A percentile compares a stretch with the other conserved stretches of the same genome.
These are phyloP conservation scores for Lasioglossum morio DNA, from an alignment of 2,888 invertebrate species.

Conservation along the genomic window DNA sequence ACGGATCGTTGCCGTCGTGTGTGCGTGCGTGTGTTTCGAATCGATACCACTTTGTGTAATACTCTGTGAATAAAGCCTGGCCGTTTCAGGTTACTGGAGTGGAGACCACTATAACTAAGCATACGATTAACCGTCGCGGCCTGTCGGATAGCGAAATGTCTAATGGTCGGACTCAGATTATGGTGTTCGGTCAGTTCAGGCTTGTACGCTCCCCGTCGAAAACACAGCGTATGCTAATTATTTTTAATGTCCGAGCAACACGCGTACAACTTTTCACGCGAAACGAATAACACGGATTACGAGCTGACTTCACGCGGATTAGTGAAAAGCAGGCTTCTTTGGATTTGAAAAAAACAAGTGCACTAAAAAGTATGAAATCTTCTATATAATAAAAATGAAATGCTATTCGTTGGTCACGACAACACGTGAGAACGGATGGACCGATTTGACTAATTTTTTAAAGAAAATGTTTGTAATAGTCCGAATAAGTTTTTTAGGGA, in stretches of 20 bases:
- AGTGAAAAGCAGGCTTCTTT: background rate
- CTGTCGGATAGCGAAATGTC: background rate
- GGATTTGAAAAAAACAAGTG: too few relatives aligned
- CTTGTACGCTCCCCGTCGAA: background rate
- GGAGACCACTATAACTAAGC: slow-evolving; percentile 18
- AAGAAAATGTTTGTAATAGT: too few relatives aligned
- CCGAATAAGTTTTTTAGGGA: too few relatives aligned
- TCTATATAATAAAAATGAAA: too few relatives aligned
- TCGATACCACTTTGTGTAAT: slow-evolving; percentile 57
- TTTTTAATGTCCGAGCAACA: background rate
- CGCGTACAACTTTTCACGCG: background rate
- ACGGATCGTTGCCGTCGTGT: background rate
- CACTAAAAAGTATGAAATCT: too few relatives aligned
- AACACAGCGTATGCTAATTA: background rate
- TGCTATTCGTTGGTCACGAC: too few relatives aligned
- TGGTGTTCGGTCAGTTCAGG: background rate
- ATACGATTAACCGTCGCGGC: background rate
- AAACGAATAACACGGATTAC: background rate
- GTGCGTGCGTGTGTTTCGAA: slow-evolving; percentile 37
- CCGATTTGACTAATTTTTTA: too few relatives aligned
- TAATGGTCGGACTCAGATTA: background rate
- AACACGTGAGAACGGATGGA: too few relatives aligned
- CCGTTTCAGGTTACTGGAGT: slow-evolving; percentile 39
- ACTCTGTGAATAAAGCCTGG: slow-evolving; percentile 36
- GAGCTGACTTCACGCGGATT: background rate